Conservation (phyloP, 2,113 vertebrate species). For the Tricholaema leucomelas region DNA sequence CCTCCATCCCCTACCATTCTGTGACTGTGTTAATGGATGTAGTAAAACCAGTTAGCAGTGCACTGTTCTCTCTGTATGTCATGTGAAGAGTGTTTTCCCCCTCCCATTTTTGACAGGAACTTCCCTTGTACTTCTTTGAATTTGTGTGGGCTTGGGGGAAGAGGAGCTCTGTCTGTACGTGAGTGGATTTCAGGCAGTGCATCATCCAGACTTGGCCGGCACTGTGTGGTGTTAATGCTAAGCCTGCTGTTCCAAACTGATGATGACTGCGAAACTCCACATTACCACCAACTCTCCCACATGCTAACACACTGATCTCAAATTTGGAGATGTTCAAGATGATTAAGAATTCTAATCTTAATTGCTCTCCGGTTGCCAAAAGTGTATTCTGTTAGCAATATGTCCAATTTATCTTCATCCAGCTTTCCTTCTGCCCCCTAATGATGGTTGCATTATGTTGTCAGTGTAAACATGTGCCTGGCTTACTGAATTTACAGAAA, state of each 20-base stretch:
- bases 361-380: background rate
- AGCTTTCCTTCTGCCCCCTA: background rate
- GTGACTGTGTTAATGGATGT: background rate
- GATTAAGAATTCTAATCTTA: background rate
- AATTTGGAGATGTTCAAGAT: background rate
- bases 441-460: background rate
- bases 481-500: background rate
- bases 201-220: accelerated
- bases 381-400: background rate
- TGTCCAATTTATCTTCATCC: background rate
- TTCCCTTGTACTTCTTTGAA: background rate
- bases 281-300: background rate
- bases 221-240: background rate
- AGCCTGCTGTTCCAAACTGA: background rate
- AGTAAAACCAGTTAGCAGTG: background rate
- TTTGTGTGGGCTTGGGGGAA: background rate
- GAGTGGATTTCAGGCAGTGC: background rate
- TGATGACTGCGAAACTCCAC: background rate
- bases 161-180: background rate
- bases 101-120: background rate
- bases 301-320: background rate
- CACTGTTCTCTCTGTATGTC: accelerated
- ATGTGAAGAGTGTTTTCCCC: background rate
- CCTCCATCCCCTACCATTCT: no score
- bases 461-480: background rate